Conservation (phyloP, 2,797 vertebrate genomes). For the Cynopterus sphinx region DNA sequence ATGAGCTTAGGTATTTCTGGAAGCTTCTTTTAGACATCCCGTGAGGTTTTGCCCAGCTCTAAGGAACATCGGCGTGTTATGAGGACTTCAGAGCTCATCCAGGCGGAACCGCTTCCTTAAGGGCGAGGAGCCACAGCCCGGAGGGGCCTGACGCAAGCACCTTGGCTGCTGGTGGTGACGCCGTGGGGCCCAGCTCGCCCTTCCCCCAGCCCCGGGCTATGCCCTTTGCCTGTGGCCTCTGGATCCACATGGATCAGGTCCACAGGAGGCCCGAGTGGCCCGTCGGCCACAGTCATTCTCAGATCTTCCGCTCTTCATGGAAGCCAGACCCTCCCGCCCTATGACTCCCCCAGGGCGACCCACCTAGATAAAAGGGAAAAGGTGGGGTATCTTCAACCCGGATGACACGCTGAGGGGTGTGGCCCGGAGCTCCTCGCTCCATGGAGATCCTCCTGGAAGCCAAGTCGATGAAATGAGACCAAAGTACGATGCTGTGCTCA, state of each 20-base stretch:
- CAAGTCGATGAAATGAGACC: background rate
- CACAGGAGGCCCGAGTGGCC: background rate
- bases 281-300: background rate
- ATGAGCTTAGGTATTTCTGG: background rate
- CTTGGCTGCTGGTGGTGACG: background rate
- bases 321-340: background rate
- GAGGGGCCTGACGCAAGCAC: background rate
- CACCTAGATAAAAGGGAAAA: background rate
- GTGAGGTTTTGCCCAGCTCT: background rate
- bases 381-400: background rate
- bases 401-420: too few species aligned
- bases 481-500: background rate
- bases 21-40: background rate
- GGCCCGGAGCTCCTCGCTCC: background rate
- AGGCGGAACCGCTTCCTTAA: background rate
- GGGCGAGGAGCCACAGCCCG: background rate
- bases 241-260: background rate
- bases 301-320: background rate
- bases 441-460: background rate
- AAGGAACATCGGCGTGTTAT: background rate
- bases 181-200: background rate
- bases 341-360: background rate
- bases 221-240: background rate
- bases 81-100: background rate
- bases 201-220: background rate